Conservation (phyloP, 1,140 invertebrate genomes). For the Rhyacophila brunnea region DNA sequence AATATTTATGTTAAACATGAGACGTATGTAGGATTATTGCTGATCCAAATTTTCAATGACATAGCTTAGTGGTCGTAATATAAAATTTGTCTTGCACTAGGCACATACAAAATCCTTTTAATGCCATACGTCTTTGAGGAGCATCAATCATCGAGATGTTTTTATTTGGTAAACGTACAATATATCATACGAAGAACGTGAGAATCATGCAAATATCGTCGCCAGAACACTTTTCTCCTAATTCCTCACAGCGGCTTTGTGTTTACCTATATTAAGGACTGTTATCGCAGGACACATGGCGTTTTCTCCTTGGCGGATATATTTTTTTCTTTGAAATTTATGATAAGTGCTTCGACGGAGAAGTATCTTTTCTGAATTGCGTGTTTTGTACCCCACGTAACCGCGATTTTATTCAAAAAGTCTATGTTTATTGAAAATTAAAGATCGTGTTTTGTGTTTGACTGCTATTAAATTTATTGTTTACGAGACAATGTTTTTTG, state of each 20-base stretch:
- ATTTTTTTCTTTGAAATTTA: constrained; percentile 3
- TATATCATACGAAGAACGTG: constrained; percentile 26
- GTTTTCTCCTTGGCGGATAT: neutral
- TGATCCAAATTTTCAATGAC: too few species aligned
- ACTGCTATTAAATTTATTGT: too few species aligned
- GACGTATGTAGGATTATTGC: too few species aligned
- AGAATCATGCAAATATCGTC: constrained; percentile 20
- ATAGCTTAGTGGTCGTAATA: too few species aligned
- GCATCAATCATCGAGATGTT: constrained; percentile 25
- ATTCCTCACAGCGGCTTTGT: neutral
- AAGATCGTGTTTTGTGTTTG: too few species aligned
- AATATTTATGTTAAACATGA: too few species aligned
- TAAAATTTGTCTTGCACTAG: too few species aligned
- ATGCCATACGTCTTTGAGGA: constrained; percentile 3
- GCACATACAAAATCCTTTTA: constrained; percentile 7
- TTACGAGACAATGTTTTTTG: too few species aligned
- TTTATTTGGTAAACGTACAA: constrained; percentile 24
- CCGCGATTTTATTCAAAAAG: too few species aligned
- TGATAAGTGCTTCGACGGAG: neutral
- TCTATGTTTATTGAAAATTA: too few species aligned
- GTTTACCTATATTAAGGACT: neutral
- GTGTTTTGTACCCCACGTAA: neutral
- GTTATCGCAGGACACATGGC: neutral
- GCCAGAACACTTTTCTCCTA: constrained; percentile 1
- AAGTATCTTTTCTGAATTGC: neutral